Conservation (phyloP, 2,797 vertebrate species). For the Heliangelus exortis region DNA sequence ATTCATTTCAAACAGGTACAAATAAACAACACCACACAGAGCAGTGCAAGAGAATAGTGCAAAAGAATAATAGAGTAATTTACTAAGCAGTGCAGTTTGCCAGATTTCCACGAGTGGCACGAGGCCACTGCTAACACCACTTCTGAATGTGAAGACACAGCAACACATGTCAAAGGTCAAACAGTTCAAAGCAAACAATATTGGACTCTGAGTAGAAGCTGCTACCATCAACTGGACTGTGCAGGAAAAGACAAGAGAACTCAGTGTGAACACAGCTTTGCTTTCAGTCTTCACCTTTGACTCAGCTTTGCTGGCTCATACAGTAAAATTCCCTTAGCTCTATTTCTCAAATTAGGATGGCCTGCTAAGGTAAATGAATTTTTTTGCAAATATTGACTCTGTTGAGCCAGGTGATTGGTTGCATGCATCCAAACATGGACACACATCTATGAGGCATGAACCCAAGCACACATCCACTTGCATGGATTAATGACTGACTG, state of each 20-base stretch:
- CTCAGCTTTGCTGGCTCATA: not conserved
- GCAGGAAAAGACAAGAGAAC: not conserved
- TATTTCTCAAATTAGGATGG: not conserved
- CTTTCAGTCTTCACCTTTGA: not conserved
- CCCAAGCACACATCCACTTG: not conserved
- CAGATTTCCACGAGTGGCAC: not conserved
- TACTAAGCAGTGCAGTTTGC: not conserved
- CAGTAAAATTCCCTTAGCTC: not conserved
- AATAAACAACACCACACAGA: not conserved
- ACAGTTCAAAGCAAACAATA: not conserved
- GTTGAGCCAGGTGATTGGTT: not conserved
- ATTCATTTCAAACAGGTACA: not conserved
- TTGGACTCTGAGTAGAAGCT: not conserved
- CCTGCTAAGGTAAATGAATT: not conserved
- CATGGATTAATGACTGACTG: rapidly evolving
- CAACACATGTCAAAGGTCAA: not conserved
- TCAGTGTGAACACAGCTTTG: not conserved
- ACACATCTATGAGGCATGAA: not conserved
- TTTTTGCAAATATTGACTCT: not conserved
- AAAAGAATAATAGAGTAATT: not conserved
- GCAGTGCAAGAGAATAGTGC: not conserved
- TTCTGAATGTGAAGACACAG: not conserved
- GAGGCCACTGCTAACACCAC: not conserved
- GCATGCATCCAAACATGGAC: not conserved
- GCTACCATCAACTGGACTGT: not conserved